Evolutionary conservation across 2,797 vertebrate species (phyloP), one percentile per base, ranked within the genome.

Genomic region (Micrastur ruficollis): DNA sequence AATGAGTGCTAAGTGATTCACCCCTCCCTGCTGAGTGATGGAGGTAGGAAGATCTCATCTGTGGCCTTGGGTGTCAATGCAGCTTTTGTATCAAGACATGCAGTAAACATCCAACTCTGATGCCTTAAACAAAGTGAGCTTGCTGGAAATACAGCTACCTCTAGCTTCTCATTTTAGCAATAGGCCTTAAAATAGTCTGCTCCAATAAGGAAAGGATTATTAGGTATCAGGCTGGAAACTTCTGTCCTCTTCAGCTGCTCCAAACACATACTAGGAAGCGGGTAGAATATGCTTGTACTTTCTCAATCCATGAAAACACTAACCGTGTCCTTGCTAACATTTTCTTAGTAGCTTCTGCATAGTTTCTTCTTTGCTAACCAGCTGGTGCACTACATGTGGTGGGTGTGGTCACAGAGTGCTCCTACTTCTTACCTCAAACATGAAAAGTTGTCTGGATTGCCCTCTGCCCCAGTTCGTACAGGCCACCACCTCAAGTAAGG

Each of bases 61-160:
- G 85, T 88, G 93, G 91, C 95, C 96, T 82, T 81, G 91, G 93
- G 86, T 93, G 86, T 84, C 80, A 34, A 22, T 46, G 90, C 87
- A 79, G 92, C 89, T 87, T 89, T 87, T 74, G 66, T 67, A 82
- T 87, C 85, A 55, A 95, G 96, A 97, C 97, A 2, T 83, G 97
- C 96, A 96, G 97, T 86, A 97, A 97, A 95, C 89, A 94, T 93
- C 80, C 95, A 97, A 97, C 97, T 97, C 97, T 97, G 97, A 93
- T 94, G 94, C 95, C 75, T 93, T 89, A 76, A 89, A 94, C 74
- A 65, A 93, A 95, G 93, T 91, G 93, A 95, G 94, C 92, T 92
- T 87, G 90, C 79, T 93, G 84, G 89, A 86, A 87, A 72, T 38
- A 31, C 4, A 5, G 90, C 89, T 87, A 61, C 79, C 93, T 88